Evolutionary conservation across 1,140 invertebrate genomes (phyloP), one percentile per base, ranked within the genome.

Genomic region (Zaprionus ghesquierei): DNA sequence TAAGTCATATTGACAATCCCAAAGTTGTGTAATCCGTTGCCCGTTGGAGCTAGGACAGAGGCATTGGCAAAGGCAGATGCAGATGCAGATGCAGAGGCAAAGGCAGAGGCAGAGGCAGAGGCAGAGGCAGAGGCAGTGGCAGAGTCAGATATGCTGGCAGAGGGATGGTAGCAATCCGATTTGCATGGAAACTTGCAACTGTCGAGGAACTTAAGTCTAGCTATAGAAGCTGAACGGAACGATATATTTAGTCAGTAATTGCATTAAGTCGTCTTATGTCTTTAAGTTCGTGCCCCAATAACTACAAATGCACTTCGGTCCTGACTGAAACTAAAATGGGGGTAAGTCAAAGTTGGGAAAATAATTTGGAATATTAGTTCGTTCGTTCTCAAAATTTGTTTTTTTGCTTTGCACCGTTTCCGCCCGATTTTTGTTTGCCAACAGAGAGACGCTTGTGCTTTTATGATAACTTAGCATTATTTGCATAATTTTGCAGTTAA

Each of bases 1-100:
- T 85, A 85, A 85, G 77, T 80, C 81, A 85, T 77, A 80, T 77
- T 79, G 81, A 77, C 81, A 85, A 75, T 41, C 23, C 44, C 61
- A 58, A 77, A 73, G 77, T 82, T 89, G 70, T 84, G 84, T 89
- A 89, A 89, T 89, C 84, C 74, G 56, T 62, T 50, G 70, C 23
- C 58, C 61, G 58, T 27, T 41, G 38, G 41, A 35, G 66, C 22
- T 63, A 23, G 51, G 51, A 18, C 49, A 54, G 33, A 15, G 25
- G 27, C 46, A 20, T 20, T 31, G 58, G 49, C 62, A 13, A 38
- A 12, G 10, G 29, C 22, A 27, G 23, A 13, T 15, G 23, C 23
- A 0, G 35, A 12, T 38, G 18, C 10, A 10, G 15, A 18, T n/a
- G 44, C 44, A 51, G 27, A n/a, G 23, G 25, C 44, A 31, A 44